Base-by-base conservation (phyloP, 2,113 vertebrate species). In the Bujurquina vittata region DNA sequence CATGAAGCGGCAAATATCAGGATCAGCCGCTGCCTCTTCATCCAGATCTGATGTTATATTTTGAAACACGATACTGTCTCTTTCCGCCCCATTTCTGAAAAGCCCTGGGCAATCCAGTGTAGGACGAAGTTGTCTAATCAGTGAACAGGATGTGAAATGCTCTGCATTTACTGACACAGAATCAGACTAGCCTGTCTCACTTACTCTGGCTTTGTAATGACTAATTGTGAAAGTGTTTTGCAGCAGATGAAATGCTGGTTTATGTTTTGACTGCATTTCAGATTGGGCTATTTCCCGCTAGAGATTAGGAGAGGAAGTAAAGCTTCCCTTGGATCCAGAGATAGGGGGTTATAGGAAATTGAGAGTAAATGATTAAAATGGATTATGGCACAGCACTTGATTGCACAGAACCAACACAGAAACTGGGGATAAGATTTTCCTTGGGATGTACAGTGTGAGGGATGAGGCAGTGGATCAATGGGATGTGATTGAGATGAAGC, bases 321-420 rank as follows among this genome's bases (percentile, higher is more conserved):
- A 85, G 65, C 82, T 59, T 85, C 78, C 63, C 55, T 33, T 33
- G 75, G 75, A 83, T 52, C 29, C 29, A 77, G 56, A 81, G 59
- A 82, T 77, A 46, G 52, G 40, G 4, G 7, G 58, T 63, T 73
- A 40, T 65, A 73, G 87, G 87, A 91, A 89, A 93, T 76, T 65
- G 77, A 87, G 79, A 85, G 76, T 80, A 80, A 87, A 88, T 90
- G 73, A 91, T 90, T 92, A 79, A 91, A 90, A 88, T 58, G 84
- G 87, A 91, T 93, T 88, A 88, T 18, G 77, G 79, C 76, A 20
- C 23, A 80, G 74, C 7, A 23, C 31, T 78, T 87, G 85, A 91
- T 85, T 86, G 55, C 57, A 17, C 46, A 40, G 78, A 58, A 49
- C 49, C 54, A 10, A 58, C 20, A 8, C 29, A n/a, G 46, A 77